Conservation (phyloP, 2,797 vertebrate genomes). For the Melanotaenia boesemani region DNA sequence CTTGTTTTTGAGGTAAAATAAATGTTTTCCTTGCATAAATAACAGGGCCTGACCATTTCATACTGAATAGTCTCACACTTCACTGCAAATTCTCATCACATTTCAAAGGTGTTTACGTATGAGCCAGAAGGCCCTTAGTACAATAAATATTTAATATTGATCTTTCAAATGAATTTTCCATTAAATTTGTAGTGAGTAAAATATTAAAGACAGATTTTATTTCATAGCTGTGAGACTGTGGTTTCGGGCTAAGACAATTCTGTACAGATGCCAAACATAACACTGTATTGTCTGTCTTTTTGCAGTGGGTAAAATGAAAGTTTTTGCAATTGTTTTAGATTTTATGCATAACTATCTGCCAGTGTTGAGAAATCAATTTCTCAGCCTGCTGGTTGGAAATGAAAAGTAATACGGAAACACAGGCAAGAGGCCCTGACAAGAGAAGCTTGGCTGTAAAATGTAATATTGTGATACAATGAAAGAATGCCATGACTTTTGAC, state of each 20-base stretch:
- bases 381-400: constrained; percentile 34
- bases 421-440: constrained; percentile 14
- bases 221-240: constrained; percentile 63
- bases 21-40: constrained; percentile 76
- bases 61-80: constrained; percentile 46
- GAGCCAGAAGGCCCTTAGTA: constrained; percentile 74
- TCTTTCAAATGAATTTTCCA: constrained; percentile 83
- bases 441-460: constrained; percentile 2
- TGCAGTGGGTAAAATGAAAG: constrained; percentile 50
- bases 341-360: constrained; percentile 40
- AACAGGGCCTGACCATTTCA: constrained; percentile 50
- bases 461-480: constrained; percentile 8
- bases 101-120: constrained; percentile 79
- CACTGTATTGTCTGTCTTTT: constrained; percentile 59
- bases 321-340: constrained; percentile 34
- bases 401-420: constrained; percentile 25
- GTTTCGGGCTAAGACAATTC: constrained; percentile 52
- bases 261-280: constrained; percentile 60
- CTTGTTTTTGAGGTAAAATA: constrained; percentile 81
- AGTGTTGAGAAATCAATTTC: constrained; percentile 35
- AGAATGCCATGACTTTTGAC: constrained; percentile 13
- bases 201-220: constrained; percentile 79
- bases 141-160: constrained; percentile 85
- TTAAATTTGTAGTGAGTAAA: constrained; percentile 79
- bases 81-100: constrained; percentile 61